Evolutionary conservation across 1,140 invertebrate genomes (phyloP), one percentile per base, ranked within the genome.

Genomic region (Cardiocondyla obscurior): DNA sequence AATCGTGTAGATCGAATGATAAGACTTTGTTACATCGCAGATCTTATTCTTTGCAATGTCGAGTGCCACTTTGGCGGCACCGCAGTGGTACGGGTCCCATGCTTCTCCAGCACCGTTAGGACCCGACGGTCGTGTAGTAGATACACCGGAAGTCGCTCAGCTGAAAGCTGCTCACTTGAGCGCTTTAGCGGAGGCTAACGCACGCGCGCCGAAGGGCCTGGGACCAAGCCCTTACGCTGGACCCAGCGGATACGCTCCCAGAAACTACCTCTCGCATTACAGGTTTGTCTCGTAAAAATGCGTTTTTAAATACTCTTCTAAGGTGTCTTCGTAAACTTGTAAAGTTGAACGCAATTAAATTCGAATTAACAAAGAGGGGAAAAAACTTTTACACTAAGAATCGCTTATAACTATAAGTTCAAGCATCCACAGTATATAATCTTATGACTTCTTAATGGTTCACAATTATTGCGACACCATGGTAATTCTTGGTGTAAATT

Each of bases 121-220:
- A 16, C 95, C 95, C 3, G 95, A 95, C 86, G 96, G 95, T 67
- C 94, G 95, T 72, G 95, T 96, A 57, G 94, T 95, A 0, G 95
- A 96, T 57, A 96, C 95, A 4, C 95, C 95, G 67, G 96, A 96
- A 89, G 96, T 96, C 0, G 94, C 95, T 58, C 95, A 95, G 69
- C 93, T 95, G 8, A 95, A 95, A 86, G 94, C 95, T n/a, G 94
- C 94, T 8, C 95, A 96, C 88, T 92, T 95, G 67, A 94, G 95
- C 8, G 95, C 95, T 19, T 81, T 95, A 88, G 93, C 94, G 46
- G 94, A 95, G 8, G 94, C 94, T 3, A 92, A 94, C 55, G 94
- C 95, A 10, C 93, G 94, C 0, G 93, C 92, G 1, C 93, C 94
- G 1, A 94, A 94, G 77, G 94, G 92, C 16, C 92, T 87, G 0